Evolutionary conservation across 2,888 invertebrate species (phyloP).

Genomic region (Pandemis corylana): DNA sequence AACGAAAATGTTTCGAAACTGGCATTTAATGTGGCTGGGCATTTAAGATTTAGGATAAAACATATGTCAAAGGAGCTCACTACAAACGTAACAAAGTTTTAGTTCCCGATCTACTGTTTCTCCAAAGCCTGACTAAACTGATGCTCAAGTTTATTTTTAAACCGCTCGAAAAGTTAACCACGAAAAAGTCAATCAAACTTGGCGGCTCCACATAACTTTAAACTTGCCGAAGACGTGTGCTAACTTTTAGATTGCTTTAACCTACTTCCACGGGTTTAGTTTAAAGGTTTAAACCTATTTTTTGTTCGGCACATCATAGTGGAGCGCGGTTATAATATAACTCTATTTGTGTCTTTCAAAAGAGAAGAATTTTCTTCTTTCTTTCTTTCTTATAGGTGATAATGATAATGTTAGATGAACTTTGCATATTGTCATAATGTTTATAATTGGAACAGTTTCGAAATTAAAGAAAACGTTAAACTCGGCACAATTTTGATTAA

Average conservation of each 20-base stretch:
- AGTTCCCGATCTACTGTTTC: not conserved
- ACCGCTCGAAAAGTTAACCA: slow-evolving; percentile 26
- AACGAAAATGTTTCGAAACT: no score
- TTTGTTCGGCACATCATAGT: not conserved
- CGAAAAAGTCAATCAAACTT: slow-evolving; percentile 42
- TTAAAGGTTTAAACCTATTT: slow-evolving; percentile 22
- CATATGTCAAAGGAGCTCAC: not conserved
- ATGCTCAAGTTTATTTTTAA: slow-evolving; percentile 31
- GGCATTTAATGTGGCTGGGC: no score
- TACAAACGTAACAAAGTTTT: not conserved
- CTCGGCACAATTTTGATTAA: no score
- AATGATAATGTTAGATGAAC: no score
- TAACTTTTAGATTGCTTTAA: slow-evolving; percentile 37
- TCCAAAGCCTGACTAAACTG: not conserved
- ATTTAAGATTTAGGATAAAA: no score
- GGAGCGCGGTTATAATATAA: not conserved
- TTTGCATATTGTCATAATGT: no score
- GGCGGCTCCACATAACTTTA: slow-evolving; percentile 34
- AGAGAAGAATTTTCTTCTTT: no score
- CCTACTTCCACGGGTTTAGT: slow-evolving; percentile 34
- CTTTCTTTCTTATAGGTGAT: no score
- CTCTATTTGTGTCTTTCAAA: no score
- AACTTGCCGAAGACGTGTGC: slow-evolving; percentile 34
- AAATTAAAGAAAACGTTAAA: no score
- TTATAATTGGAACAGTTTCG: no score